These are phyloP conservation scores for Halcyon chelicuti DNA, from an alignment of 2,797 vertebrate genomes.

Conservation along the genomic window DNA sequence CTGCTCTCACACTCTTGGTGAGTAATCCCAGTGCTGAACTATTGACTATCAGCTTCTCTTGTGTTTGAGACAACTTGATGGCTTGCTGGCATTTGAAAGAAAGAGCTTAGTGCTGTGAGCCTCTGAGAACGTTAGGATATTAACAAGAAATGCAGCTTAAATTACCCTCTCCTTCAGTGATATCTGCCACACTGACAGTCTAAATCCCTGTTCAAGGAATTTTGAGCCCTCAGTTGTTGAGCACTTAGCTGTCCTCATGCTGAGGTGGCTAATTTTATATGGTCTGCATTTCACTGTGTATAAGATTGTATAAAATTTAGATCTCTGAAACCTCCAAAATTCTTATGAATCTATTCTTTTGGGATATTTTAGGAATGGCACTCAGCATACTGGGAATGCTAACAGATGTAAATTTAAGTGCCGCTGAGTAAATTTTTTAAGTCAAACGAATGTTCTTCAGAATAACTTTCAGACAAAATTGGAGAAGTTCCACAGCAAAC, in stretches of 20 bases:
- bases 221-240: neutral
- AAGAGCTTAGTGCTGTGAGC: neutral
- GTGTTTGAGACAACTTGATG: neutral
- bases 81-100: neutral
- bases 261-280: neutral
- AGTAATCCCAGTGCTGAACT: neutral
- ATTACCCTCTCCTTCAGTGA: neutral
- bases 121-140: neutral
- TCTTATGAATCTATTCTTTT: neutral
- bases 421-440: neutral
- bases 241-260: neutral
- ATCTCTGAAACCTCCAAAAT: conserved; percentile 4
- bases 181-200: neutral
- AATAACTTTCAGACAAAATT: neutral
- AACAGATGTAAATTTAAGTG: conserved; percentile 38
- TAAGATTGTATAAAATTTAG: neutral
- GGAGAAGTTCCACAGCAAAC: conserved; percentile 38
- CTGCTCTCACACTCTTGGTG: fast-evolving
- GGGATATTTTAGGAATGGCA: conserved; percentile 26
- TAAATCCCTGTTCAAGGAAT: neutral
- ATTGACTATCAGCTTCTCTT: neutral
- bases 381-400: neutral
- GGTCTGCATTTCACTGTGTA: neutral
- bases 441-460: neutral
- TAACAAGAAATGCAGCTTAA: neutral